phyloP scores from a whole-genome alignment of 2,888 invertebrate species.

The Netelia fuscicornis region DNA sequence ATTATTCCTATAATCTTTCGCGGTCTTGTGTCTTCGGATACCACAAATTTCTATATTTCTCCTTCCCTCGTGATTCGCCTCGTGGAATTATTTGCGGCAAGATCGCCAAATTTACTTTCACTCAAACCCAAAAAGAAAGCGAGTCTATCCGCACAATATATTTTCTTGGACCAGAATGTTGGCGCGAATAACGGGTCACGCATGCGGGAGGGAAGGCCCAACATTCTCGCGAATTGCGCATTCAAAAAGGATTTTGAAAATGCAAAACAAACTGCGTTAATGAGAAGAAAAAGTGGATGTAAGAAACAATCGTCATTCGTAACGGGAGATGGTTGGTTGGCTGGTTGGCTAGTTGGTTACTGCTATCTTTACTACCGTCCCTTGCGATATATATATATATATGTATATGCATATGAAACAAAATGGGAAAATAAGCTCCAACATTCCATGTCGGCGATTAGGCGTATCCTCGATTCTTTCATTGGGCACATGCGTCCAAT shows the following conservation, averaged over 20 bases:
- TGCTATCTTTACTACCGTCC: conserved; percentile 17
- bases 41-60: conserved; percentile 16
- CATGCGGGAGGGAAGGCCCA: not conserved
- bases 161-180: too few species aligned
- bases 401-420: not conserved
- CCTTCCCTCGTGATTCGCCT: too few species aligned
- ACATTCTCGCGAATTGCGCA: not conserved
- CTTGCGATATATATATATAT: not conserved
- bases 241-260: not conserved
- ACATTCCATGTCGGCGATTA: conserved; percentile 6
- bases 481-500: conserved; percentile 35
- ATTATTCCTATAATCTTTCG: conserved; percentile 1
- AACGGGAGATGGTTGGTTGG: too few species aligned
- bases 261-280: not conserved
- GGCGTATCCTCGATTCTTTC: not conserved
- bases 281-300: not conserved
- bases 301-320: not conserved
- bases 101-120: too few species aligned
- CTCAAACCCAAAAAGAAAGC: too few species aligned
- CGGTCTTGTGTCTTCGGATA: conserved; percentile 34
- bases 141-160: too few species aligned
- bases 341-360: not conserved
- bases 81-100: too few species aligned
- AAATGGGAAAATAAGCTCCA: conserved; percentile 18
- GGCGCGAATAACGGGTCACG: too few species aligned